phyloP scores from a whole-genome alignment of 2,888 invertebrate genomes.

The Cryptus viduatorius region DNA sequence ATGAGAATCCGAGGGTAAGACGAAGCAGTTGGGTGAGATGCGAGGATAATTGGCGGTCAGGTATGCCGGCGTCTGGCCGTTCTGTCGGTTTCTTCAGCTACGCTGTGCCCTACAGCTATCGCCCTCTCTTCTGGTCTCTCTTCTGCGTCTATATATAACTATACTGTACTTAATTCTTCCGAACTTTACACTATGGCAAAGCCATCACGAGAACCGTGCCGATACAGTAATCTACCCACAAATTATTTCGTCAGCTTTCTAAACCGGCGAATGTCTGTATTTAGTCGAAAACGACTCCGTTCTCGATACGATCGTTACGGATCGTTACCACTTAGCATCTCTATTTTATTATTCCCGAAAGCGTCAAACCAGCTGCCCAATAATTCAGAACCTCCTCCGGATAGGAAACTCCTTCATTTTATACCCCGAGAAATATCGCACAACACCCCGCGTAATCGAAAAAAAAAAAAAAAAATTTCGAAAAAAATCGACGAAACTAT shows the following conservation, averaged over 20 bases:
- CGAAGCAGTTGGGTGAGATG: slow-evolving; percentile 79
- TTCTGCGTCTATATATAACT: background rate
- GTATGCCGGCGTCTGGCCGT: slow-evolving; percentile 71
- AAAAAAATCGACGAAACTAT: too few relatives aligned
- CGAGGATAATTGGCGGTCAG: slow-evolving; percentile 82
- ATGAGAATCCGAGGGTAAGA: slow-evolving; percentile 49
- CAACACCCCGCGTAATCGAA: too few relatives aligned
- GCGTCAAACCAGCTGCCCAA: slow-evolving; percentile 22
- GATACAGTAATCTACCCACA: slow-evolving; percentile 64
- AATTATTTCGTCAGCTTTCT: slow-evolving; percentile 71
- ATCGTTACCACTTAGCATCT: slow-evolving; percentile 12
- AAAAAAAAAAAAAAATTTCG: too few relatives aligned
- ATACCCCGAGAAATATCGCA: background rate
- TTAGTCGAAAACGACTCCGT: slow-evolving; percentile 54
- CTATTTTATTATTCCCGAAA: background rate
- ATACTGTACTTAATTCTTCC: slow-evolving; percentile 45
- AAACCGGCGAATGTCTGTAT: slow-evolving; percentile 61
- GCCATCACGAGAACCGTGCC: slow-evolving; percentile 22
- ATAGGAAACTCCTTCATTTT: background rate
- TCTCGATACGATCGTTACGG: slow-evolving; percentile 22
- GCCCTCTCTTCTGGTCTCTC: background rate
- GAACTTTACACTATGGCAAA: slow-evolving; percentile 28
- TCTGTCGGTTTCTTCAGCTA: slow-evolving; percentile 58
- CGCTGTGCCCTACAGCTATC: slow-evolving; percentile 14
- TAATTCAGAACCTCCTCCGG: background rate